Conservation (phyloP, 2,797 vertebrate species). For the Arremon aurantiirostris region DNA sequence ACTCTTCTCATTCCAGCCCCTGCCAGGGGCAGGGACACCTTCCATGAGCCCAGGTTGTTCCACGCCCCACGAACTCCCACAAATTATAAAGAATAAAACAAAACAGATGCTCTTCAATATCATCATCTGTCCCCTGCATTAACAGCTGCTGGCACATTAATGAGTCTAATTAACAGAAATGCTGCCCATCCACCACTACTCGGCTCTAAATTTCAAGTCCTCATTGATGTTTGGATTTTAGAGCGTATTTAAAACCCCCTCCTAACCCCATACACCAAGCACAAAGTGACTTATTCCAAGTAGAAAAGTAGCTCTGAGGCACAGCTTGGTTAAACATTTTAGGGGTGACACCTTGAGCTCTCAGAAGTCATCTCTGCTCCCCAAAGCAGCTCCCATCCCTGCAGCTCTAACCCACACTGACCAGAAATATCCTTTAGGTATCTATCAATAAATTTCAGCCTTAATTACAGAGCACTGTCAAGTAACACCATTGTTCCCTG, state of each 20-base stretch:
- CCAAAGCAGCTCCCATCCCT: not conserved
- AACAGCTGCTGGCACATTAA: not conserved
- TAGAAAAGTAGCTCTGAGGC: not conserved
- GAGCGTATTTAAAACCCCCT: fast-evolving
- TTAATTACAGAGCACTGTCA: not conserved
- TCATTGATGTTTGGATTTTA: not conserved
- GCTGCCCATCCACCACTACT: not conserved
- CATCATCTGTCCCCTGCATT: not conserved
- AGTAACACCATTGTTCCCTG: not conserved
- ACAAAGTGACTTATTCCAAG: not conserved
- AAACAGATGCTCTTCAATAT: not conserved
- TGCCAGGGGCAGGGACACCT: not conserved
- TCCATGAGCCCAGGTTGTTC: not conserved
- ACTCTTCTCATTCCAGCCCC: not conserved
- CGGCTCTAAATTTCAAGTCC: not conserved
- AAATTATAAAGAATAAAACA: not conserved
- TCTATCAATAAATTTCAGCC: not conserved
- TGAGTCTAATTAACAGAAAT: not conserved
- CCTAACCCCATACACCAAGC: not conserved
- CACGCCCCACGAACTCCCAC: not conserved
- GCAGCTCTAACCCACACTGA: not conserved
- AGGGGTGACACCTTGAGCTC: not conserved
- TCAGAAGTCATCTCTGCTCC: not conserved
- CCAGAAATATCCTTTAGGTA: not conserved
- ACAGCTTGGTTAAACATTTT: not conserved